Conservation (phyloP, 2,888 invertebrate species). For the Drosophila mettleri region DNA sequence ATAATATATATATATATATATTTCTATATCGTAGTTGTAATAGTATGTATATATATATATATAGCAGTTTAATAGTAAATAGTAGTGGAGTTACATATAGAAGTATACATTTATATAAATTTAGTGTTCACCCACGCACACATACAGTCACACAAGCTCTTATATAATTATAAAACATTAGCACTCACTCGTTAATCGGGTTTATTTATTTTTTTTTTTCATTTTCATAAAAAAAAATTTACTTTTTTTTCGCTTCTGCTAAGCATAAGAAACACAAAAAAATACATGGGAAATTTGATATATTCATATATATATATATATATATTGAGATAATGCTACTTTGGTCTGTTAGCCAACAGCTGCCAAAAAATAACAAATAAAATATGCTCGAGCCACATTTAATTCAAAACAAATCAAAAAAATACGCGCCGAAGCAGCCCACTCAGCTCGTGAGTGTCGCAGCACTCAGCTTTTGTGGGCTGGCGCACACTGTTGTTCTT, state of each 20-base stretch:
- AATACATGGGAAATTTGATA: neutral
- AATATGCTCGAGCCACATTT: slow-evolving; percentile 46
- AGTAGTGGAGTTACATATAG: slow-evolving; percentile 69
- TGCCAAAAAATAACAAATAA: slow-evolving; percentile 29
- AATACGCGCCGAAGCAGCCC: slow-evolving; percentile 18
- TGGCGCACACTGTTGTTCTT: neutral
- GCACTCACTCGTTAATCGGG: slow-evolving; percentile 37
- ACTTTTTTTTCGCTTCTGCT: slow-evolving; percentile 24
- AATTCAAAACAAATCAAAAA: slow-evolving; percentile 20
- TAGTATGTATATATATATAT: too few relatives aligned
- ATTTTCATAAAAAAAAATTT: neutral
- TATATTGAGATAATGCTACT: slow-evolving; percentile 45
- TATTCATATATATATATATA: slow-evolving; percentile 13
- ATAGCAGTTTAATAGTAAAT: slow-evolving; percentile 55
- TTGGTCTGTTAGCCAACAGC: slow-evolving; percentile 62
- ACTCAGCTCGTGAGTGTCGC: slow-evolving; percentile 20
- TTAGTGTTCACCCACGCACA: slow-evolving; percentile 36
- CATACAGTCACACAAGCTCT: slow-evolving; percentile 1
- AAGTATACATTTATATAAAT: slow-evolving; percentile 67
- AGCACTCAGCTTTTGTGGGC: slow-evolving; percentile 50
- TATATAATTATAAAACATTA: slow-evolving; percentile 40
- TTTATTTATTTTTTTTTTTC: neutral
- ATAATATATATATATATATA: too few relatives aligned
- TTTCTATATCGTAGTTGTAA: slow-evolving; percentile 22
- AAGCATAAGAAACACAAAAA: slow-evolving; percentile 22